These are phyloP conservation scores for Theropithecus gelada DNA, from an alignment of 2,113 vertebrate genomes.

Conservation along the genomic window DNA sequence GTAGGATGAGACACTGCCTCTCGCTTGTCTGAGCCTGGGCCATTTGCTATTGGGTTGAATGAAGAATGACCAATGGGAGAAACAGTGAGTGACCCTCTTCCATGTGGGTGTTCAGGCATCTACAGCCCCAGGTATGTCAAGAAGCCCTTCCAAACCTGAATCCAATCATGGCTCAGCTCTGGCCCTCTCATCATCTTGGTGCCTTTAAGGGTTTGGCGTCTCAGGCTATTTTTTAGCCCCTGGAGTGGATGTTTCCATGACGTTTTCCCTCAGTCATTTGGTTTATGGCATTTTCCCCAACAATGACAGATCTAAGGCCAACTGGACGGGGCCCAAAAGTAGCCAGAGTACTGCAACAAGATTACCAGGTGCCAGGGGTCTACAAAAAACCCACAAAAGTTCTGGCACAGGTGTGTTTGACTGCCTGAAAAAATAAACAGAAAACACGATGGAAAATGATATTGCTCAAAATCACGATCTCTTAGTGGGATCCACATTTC, in stretches of 20 bases:
- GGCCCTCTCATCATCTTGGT: not conserved
- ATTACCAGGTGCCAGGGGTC: not conserved
- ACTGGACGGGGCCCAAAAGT: not conserved
- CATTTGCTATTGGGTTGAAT: not conserved
- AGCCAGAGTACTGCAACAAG: not conserved
- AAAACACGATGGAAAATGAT: not conserved
- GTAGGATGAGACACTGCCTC: not conserved
- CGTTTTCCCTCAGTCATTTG: not conserved
- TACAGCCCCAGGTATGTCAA: not conserved
- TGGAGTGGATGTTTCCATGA: not conserved
- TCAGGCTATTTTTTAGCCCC: not conserved
- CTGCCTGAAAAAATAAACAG: not conserved
- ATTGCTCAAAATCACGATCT: not conserved
- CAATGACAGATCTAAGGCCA: conserved; percentile 2
- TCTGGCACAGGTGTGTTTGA: not conserved
- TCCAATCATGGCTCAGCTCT: not conserved
- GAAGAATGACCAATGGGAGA: not conserved
- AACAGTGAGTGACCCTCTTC: not conserved
- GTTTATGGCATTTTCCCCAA: not conserved
- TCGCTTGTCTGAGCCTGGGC: not conserved
- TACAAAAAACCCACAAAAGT: not conserved
- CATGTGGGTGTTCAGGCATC: not conserved
- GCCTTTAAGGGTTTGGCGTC: not conserved
- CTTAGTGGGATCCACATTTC: not conserved
- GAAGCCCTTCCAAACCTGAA: not conserved